Conservation (phyloP, 2,888 invertebrate species). For the Frankliniella intonsa region DNA sequence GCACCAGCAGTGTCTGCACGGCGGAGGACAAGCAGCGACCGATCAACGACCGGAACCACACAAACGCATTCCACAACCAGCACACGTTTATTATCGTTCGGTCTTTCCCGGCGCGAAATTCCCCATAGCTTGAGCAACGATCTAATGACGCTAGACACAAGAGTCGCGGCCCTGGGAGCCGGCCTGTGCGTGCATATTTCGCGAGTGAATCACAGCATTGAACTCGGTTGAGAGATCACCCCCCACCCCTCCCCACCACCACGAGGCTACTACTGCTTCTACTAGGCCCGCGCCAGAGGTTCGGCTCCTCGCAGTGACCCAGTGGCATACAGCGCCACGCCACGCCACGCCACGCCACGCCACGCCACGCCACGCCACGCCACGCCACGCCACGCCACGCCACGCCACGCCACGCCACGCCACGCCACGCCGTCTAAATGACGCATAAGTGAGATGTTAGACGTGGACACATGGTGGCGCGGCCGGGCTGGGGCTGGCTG, state of each 20-base stretch:
- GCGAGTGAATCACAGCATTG: neutral
- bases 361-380: neutral
- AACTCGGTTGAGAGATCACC: neutral
- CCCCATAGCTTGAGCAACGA: no score
- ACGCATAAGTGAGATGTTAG: conserved; percentile 1
- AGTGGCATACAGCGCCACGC: conserved; percentile 14
- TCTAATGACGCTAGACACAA: no score
- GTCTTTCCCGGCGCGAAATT: no score
- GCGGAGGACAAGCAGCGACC: no score
- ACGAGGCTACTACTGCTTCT: neutral
- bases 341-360: neutral
- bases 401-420: neutral
- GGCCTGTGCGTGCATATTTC: neutral
- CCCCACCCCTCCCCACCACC: neutral
- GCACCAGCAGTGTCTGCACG: neutral
- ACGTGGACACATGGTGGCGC: neutral
- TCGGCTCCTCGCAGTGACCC: neutral
- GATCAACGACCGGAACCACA: no score
- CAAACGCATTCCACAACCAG: no score
- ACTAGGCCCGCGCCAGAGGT: no score
- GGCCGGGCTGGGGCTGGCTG: no score
- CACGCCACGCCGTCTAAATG: neutral
- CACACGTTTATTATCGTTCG: no score
- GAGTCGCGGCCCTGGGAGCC: no score
- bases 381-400: neutral